Conservation (phyloP, 2,113 vertebrate species). For the Trachemys scripta region DNA sequence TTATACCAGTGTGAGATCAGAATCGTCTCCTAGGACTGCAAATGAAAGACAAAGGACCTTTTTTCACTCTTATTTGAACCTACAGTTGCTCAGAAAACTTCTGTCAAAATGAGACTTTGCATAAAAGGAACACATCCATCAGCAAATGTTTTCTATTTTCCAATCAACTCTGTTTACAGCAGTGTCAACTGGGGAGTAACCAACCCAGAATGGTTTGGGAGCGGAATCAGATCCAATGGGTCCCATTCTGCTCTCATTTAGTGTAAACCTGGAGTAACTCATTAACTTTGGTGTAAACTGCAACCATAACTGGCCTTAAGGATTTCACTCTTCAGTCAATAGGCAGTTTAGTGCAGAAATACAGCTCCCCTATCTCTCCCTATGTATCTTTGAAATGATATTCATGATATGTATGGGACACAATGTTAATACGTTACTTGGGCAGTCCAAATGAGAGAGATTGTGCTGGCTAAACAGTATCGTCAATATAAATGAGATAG, state of each 20-base stretch:
- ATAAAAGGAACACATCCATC: background rate
- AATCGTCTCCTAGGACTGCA: background rate
- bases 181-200: background rate
- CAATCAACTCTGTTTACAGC: background rate
- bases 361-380: fast-evolving
- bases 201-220: background rate
- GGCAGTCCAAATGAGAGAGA: background rate
- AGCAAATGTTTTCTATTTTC: background rate
- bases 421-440: background rate
- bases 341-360: background rate
- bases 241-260: background rate
- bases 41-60: background rate
- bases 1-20: background rate
- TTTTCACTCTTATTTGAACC: background rate
- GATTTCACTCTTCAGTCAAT: background rate
- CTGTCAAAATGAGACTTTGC: background rate
- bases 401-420: background rate
- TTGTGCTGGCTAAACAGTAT: background rate
- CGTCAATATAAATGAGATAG: background rate
- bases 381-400: background rate
- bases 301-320: background rate
- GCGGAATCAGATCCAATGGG: background rate
- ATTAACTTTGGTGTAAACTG: background rate
- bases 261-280: background rate
- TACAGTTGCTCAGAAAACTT: background rate